Conservation (phyloP, 1,140 invertebrate species). For the Leptopilina boulardi region DNA sequence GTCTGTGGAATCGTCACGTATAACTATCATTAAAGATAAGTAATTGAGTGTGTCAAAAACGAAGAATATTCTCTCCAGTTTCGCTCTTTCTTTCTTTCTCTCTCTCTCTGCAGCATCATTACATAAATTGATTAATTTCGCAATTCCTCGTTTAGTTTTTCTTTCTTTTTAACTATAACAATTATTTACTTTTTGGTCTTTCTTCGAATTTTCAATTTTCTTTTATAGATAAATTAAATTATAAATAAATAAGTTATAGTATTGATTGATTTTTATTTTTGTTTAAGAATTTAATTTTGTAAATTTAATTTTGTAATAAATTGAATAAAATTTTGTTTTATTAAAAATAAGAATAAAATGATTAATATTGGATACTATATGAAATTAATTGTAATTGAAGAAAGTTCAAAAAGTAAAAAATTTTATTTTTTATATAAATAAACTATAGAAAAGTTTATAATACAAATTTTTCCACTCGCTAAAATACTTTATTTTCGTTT, state of each 20-base stretch:
- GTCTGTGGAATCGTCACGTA: constrained; percentile 8
- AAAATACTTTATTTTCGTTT: not conserved
- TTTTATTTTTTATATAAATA: not conserved
- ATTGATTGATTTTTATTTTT: too few species aligned
- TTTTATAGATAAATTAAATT: not conserved
- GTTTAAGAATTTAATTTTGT: too few species aligned
- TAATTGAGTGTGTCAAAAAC: constrained; percentile 17
- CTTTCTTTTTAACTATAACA: not conserved
- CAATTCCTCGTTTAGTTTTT: constrained; percentile 3
- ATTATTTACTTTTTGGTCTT: not conserved
- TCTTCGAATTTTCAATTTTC: not conserved
- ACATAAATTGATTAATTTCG: constrained; percentile 11
- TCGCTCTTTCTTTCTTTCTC: not conserved
- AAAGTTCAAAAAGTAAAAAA: not conserved
- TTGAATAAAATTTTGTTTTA: not conserved
- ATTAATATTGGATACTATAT: not conserved
- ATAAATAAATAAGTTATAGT: too few species aligned
- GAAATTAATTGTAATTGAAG: too few species aligned
- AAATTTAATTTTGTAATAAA: too few species aligned
- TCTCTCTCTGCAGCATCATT: not conserved
- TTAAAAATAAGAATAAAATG: not conserved
- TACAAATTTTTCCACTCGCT: not conserved
- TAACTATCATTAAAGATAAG: constrained; percentile 10
- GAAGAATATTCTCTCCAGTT: not conserved
- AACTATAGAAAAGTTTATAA: not conserved